Evolutionary conservation across 2,888 invertebrate species (phyloP), one percentile per base, ranked within the genome.

Genomic region (Philhelius pedissequus): DNA sequence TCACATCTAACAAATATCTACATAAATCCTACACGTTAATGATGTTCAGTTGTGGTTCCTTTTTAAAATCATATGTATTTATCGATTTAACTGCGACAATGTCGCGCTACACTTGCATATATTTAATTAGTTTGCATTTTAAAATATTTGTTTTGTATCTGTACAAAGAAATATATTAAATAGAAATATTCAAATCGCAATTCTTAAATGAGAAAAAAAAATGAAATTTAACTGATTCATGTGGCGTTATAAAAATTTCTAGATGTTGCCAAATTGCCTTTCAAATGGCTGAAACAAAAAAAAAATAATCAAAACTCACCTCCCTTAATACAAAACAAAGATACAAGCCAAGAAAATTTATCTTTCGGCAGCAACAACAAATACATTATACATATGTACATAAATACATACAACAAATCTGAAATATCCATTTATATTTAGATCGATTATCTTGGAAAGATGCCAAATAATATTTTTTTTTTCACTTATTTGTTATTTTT

Each of bases 241-340:
- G 38, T 79, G 68, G 74, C 79, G 79, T 79, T 79, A 79, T 25
- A 60, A 52, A 74, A 52, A 43, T 32, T 32, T n/a, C 52, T 9
- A 11, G 13, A n/a, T 13, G 11, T 58, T 58, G 75, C 75, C 78
- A 77, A 70, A 38, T 64, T 64, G 30, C 54, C 27, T 52, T 18
- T 15, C 15, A 5, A 38, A 66, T 20, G 4, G 1, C 11, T 13
- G 20, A 35, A 15, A 25, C 25, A 27, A 20, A 52, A 15, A 25
- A 40, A 27, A 20, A 52, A 43, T 40, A 32, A 25, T 20, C 1
- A 38, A 43, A 52, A 43, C n/a, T 27, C 35, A 62, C 32, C 52
- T 38, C 38, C 13, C 18, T 43, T 40, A 40, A 25, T 15, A 25
- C 8, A 60, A 38, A 58, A 27, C 25, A 25, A 25, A 60, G 40